A percentile compares a stretch with the other conserved stretches of the same genome.
phyloP scores from a whole-genome alignment of 2,113 vertebrate species.

The Hoplias malabaricus region DNA sequence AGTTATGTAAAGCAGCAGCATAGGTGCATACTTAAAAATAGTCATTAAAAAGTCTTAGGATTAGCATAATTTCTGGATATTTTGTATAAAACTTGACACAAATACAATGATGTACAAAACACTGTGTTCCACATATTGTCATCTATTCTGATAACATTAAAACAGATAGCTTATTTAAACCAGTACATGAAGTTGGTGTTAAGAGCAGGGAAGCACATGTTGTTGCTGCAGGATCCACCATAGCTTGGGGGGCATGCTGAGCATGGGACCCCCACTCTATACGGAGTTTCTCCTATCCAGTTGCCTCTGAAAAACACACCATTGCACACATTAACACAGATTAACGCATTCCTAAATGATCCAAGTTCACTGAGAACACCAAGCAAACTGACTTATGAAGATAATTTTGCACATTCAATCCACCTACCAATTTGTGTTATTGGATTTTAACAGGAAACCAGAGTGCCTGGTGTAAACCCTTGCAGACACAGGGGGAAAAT shows the following conservation, averaged over 20 bases:
- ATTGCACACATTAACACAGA: neutral
- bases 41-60: neutral
- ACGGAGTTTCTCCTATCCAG: constrained; percentile 91
- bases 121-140: neutral
- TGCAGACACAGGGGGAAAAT: too few relatives aligned
- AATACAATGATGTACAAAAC: constrained; percentile 22
- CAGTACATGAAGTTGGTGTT: constrained; percentile 90
- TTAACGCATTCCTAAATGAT: neutral
- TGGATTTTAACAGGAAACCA: too few relatives aligned
- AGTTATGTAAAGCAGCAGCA: constrained; percentile 41
- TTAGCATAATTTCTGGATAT: constrained; percentile 43
- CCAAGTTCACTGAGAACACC: neutral
- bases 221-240: constrained; percentile 84
- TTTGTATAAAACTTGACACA: neutral
- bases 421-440: too few relatives aligned
- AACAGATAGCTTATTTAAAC: constrained; percentile 78
- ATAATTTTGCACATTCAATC: too few relatives aligned
- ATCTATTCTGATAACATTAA: neutral
- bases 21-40: constrained; percentile 16
- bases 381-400: neutral
- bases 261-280: constrained; percentile 86
- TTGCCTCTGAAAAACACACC: constrained; percentile 79
- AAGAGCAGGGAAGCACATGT: constrained; percentile 85
- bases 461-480: neutral
- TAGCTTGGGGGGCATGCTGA: constrained; percentile 86